Conservation (phyloP, 1,140 invertebrate genomes). For the Contarinia nasturtii region DNA sequence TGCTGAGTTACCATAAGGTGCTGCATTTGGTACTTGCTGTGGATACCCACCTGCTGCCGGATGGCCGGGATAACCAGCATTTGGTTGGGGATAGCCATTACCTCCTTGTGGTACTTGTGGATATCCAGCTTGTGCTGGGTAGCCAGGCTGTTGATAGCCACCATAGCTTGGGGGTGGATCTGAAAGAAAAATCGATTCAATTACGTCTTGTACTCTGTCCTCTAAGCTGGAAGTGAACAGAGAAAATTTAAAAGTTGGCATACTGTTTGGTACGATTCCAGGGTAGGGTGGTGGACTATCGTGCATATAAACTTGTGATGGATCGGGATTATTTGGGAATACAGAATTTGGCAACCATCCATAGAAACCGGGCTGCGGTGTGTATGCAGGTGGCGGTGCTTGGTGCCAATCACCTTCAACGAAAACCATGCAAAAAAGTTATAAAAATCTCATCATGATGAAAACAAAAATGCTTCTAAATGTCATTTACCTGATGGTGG, state of each 20-base stretch:
- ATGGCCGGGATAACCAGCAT: background rate
- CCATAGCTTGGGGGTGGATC: background rate
- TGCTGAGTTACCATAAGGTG: background rate
- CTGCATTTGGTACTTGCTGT: background rate
- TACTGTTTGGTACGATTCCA: conserved; percentile 37
- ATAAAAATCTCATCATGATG: background rate
- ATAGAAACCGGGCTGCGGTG: conserved; percentile 65
- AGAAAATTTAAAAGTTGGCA: too few relatives aligned
- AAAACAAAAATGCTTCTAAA: too few relatives aligned
- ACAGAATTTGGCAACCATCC: conserved; percentile 76
- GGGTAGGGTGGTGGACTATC: conserved; percentile 91
- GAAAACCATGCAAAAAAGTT: background rate
- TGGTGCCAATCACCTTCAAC: conserved; percentile 37
- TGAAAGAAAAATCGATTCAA: conserved; percentile 3
- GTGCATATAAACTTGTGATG: conserved; percentile 75
- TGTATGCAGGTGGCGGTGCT: conserved; percentile 80
- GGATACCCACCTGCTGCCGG: conserved; percentile 4
- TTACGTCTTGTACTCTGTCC: too few relatives aligned
- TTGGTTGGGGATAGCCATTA: background rate
- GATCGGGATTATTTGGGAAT: conserved; percentile 43
- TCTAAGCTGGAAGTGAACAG: too few relatives aligned
- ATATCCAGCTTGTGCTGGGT: background rate
- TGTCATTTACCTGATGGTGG: conserved; percentile 55
- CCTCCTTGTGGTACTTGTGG: conserved; percentile 2
- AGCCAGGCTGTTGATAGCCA: background rate